A percentile compares a stretch with the other conserved stretches of the same genome.
Evolutionary conservation across 2,797 vertebrate genomes (phyloP).

Genomic region (Pseudopleuronectes americanus): DNA sequence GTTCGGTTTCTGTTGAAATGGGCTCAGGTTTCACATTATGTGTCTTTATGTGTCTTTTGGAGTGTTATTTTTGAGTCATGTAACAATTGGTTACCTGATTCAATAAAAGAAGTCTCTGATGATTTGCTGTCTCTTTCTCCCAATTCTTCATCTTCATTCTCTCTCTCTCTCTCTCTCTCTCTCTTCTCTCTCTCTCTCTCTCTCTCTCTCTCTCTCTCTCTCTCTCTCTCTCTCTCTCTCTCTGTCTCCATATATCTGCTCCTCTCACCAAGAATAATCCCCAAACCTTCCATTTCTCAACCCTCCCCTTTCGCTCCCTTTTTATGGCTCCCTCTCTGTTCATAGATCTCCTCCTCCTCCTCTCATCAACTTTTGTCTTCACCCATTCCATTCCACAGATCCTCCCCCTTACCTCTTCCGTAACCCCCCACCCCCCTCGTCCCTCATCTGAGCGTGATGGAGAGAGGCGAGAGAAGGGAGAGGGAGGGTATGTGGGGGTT

Average conservation of each 20-base stretch:
- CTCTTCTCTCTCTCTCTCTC: slow-evolving; percentile 21
- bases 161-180: slow-evolving; percentile 37
- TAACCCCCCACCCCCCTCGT: slow-evolving; percentile 37
- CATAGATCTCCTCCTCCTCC: slow-evolving; percentile 62
- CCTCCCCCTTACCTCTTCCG: slow-evolving; percentile 26
- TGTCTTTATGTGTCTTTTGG: not conserved
- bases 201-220: slow-evolving; percentile 47
- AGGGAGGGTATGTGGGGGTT: slow-evolving; percentile 68
- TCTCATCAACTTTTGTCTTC: slow-evolving; percentile 57
- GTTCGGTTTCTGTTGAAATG: not conserved
- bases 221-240: not conserved
- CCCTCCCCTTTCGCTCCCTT: slow-evolving; percentile 48
- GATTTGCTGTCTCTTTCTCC: slow-evolving; percentile 11
- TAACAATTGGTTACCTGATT: not conserved
- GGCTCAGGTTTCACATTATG: not conserved
- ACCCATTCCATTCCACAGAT: slow-evolving; percentile 41
- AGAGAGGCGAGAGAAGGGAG: slow-evolving; percentile 35
- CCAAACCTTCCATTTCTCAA: slow-evolving; percentile 50
- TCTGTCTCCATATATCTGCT: slow-evolving; percentile 36
- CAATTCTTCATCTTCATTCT: not conserved
- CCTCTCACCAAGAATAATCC: slow-evolving; percentile 50
- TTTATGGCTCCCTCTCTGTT: slow-evolving; percentile 57
- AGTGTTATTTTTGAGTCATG: not conserved
- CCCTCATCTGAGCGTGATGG: slow-evolving; percentile 66
- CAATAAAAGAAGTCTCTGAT: not conserved